A percentile compares a stretch with the other conserved stretches of the same genome.
phyloP scores from a whole-genome alignment of 1,140 invertebrate species.

The Orius insidiosus region DNA sequence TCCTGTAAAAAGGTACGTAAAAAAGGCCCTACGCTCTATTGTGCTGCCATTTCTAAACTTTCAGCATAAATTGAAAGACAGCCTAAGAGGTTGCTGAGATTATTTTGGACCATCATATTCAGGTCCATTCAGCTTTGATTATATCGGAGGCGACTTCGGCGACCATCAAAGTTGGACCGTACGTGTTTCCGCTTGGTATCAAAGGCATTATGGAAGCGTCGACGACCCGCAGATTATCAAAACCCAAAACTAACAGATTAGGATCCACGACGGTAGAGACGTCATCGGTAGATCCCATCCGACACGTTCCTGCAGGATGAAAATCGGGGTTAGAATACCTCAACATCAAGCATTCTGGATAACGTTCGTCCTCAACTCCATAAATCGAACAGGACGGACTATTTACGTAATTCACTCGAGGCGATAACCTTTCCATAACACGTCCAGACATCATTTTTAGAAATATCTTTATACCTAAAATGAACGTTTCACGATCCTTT shows the following conservation, averaged over 20 bases:
- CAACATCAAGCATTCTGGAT: not conserved
- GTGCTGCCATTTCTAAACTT: no score
- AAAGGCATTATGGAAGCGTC: conserved; percentile 26
- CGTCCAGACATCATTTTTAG: not conserved
- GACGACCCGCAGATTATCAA: conserved; percentile 25
- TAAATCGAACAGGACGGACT: not conserved
- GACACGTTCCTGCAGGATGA: conserved; percentile 41
- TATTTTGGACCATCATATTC: no score
- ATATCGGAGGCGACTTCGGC: conserved; percentile 24
- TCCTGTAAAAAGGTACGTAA: no score
- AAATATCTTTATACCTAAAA: not conserved
- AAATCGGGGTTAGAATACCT: conserved; percentile 30
- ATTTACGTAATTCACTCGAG: not conserved
- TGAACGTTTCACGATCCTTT: not conserved
- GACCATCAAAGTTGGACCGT: conserved; percentile 37
- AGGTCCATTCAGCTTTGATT: not conserved
- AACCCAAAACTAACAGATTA: conserved; percentile 24
- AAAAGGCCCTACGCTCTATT: no score
- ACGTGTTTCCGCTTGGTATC: conserved; percentile 18
- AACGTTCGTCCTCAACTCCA: not conserved
- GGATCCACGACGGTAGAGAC: conserved; percentile 30
- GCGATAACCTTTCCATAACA: not conserved
- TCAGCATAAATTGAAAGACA: no score
- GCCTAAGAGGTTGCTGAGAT: no score
- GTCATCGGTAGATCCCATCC: conserved; percentile 34